Percentiles rank a stretch among this genome's conserved stretches.
Conservation (phyloP, 2,797 vertebrate genomes). For the Tamandua tetradactyla region DNA sequence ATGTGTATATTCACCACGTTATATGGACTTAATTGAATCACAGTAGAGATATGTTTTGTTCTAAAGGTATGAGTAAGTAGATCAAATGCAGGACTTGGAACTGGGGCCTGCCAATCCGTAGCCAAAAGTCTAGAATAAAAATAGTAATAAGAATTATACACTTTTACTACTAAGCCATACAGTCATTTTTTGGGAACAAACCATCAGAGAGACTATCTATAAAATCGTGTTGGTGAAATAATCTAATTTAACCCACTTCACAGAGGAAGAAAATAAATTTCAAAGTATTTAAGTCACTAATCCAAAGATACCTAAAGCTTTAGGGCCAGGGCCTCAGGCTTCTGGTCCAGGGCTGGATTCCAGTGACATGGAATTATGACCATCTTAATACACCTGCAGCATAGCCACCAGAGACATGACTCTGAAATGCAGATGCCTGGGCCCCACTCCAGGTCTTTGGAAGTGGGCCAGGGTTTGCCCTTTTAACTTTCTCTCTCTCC, state of each 20-base stretch:
- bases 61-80: neutral
- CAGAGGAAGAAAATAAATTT: neutral
- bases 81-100: neutral
- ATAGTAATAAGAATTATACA: neutral
- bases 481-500: neutral
- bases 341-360: neutral
- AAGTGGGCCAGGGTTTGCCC: neutral
- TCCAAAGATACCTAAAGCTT: neutral
- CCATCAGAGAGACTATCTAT: neutral
- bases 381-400: no score
- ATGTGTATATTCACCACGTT: neutral
- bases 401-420: neutral
- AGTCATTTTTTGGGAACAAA: neutral
- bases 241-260: neutral
- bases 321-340: neutral
- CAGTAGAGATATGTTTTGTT: neutral
- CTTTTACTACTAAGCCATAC: neutral
- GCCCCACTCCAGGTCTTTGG: neutral
- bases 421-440: neutral
- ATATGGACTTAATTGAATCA: neutral
- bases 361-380: neutral
- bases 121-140: slow-evolving; percentile 10
- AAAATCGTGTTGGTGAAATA: neutral
- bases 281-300: neutral
- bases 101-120: neutral